Evolutionary conservation across 1,140 invertebrate species (phyloP), one percentile per base, ranked within the genome.

Genomic region (Paraescarpia echinospica): DNA sequence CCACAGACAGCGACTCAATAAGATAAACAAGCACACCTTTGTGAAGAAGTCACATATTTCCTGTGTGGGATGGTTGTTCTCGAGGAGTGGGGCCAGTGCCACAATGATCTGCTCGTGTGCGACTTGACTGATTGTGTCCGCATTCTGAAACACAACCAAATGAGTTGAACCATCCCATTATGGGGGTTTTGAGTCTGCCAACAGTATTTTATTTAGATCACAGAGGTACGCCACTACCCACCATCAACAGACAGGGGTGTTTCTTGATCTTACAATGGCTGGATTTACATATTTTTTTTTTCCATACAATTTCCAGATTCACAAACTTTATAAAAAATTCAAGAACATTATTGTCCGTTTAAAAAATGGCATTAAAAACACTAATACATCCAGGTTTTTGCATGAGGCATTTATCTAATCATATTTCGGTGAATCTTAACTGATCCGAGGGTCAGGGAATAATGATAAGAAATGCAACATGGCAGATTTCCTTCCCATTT

Each of bases 21-120:
- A 77, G 8, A 18, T 77, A 77, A 77, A 77, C 59, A 27, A 22
- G 41, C 41, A 34, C n/a, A 96, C 96, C 95, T 96, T 96, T 93
- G 95, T 96, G 93, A 96, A 96, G 95, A 97, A 97, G 91, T 96
- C 96, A 95, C 97, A 97, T 92, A 97, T 97, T 94, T 97, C 97
- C 41, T 97, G 96, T 34, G 97, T 97, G 6, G 97, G 97, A 93
- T 97, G 97, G 92, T 96, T 97, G 94, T 97, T 96, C 94, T 97
- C 97, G 91, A 97, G 94, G 31, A 97, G 95, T 33, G 97, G 97
- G 14, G 97, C 95, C 94, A 97, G 94, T 33, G 97, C 96, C 27
- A 96, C 95, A 91, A 97, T 97, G 41, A 97, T 96, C 94, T 97
- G 97, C 95, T 97, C 97, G 91, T 96, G 95, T 34, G 94, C 95